These are phyloP conservation scores for Apocheima hispidaria DNA, from an alignment of 2,888 invertebrate species.

Conservation along the genomic window DNA sequence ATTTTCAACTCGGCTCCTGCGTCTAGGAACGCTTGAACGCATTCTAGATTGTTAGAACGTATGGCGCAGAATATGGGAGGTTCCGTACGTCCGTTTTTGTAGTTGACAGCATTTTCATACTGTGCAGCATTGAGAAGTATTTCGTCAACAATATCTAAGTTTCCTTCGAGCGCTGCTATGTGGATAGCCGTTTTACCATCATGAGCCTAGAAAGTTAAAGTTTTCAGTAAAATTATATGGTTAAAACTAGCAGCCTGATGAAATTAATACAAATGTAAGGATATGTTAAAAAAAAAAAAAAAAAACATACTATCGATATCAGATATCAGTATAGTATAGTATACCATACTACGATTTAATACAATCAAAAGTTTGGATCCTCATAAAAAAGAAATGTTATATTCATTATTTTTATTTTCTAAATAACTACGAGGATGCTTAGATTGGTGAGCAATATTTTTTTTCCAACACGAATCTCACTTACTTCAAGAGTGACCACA, in stretches of 20 bases:
- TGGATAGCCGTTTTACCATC: conserved; percentile 65
- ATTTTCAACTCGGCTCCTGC: conserved; percentile 63
- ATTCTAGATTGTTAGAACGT: conserved; percentile 61
- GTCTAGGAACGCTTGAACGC: conserved; percentile 66
- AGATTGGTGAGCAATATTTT: background rate
- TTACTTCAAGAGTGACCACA: conserved; percentile 62
- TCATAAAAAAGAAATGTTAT: too few relatives aligned
- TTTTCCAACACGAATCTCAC: background rate
- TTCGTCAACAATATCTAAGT: conserved; percentile 71
- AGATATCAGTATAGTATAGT: too few relatives aligned
- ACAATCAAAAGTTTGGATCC: too few relatives aligned
- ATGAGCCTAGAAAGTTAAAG: conserved; percentile 37
- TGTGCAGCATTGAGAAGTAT: conserved; percentile 69
- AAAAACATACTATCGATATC: too few relatives aligned
- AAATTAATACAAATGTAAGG: background rate
- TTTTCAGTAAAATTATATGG: background rate
- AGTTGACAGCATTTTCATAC: conserved; percentile 48
- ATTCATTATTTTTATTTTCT: too few relatives aligned
- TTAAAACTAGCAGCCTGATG: background rate
- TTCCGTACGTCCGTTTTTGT: conserved; percentile 64
- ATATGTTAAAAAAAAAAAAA: too few relatives aligned
- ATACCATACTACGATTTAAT: too few relatives aligned
- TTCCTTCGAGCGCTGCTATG: conserved; percentile 72
- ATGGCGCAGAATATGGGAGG: conserved; percentile 76
- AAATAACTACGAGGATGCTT: too few relatives aligned